Base-by-base conservation (phyloP, 1,140 invertebrate genomes). In the Epicauta chinensis region DNA sequence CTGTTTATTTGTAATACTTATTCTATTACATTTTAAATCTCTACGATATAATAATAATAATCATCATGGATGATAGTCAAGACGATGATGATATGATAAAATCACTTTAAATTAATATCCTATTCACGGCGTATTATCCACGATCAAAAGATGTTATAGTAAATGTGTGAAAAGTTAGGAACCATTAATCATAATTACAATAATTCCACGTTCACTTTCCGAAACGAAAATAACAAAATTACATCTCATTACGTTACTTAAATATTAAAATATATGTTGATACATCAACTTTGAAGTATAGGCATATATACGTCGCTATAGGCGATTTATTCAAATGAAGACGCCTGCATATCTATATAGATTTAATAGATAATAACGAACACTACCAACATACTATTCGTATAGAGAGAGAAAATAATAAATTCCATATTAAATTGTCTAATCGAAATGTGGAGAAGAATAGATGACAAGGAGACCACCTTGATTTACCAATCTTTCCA, bases 231-330 rank as follows among this genome's bases (percentile, higher is more conserved):
- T 49, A 43, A 46, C 41, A 42, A 45, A 42, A 55, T 55, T 55
- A 55, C 38, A 55, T 47, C 53, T 55, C 53, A 55, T 55, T 55
- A 55, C 53, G 39, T 35, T 55, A 23, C 45, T 55, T 55, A 49
- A 55, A 55, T 55, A 55, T 55, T 55, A 55, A 55, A 55, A 55
- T 55, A 23, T 23, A 23, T 49, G 53, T 55, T 55, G 53, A 55
- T 55, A 55, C 53, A 55, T 55, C 53, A 55, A 49, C 29, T 34
- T 47, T 47, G 45, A 47, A 47, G 45, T 37, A 34, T 35, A n/a
- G n/a, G n/a, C n/a, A n/a, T 23, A 23, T 23, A 23, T 5, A 47
- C 45, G 45, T 47, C 45, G 45, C 45, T 38, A 16, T 23, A 29
- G 45, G 45, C 23, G 45, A 16, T 37, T 47, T 46, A 46, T 46